Conservation (phyloP, 1,140 invertebrate genomes). For the Drosophila triauraria region DNA sequence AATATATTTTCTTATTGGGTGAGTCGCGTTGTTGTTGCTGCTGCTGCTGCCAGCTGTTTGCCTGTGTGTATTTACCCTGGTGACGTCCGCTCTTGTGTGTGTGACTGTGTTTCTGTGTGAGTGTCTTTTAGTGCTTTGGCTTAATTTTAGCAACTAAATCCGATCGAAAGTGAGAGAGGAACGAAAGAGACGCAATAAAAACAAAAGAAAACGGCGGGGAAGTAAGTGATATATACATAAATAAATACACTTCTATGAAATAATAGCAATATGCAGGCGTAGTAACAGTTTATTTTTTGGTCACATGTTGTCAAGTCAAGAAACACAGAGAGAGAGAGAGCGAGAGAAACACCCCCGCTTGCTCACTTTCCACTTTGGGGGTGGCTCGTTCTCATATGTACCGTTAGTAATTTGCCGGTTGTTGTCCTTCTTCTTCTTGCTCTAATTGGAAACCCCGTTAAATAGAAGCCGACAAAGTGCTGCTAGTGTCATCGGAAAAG, state of each 20-base stretch:
- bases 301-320: slow-evolving; percentile 44
- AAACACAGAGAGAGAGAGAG: slow-evolving; percentile 4
- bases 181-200: slow-evolving; percentile 16
- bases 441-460: slow-evolving; percentile 8
- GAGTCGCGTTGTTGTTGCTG: slow-evolving; percentile 54
- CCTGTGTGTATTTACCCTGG: slow-evolving; percentile 53
- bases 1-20: slow-evolving; percentile 68
- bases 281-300: slow-evolving; percentile 7
- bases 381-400: slow-evolving; percentile 53
- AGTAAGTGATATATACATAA: slow-evolving; percentile 35
- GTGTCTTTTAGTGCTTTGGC: slow-evolving; percentile 25
- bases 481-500: not conserved
- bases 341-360: slow-evolving; percentile 51
- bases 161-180: slow-evolving; percentile 65
- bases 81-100: slow-evolving; percentile 34
- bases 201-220: slow-evolving; percentile 9
- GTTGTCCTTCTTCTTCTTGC: slow-evolving; percentile 41
- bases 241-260: not conserved
- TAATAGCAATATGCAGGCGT: slow-evolving; percentile 16
- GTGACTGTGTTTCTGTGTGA: slow-evolving; percentile 20
- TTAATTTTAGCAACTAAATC: slow-evolving; percentile 74
- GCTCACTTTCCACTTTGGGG: slow-evolving; percentile 16
- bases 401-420: slow-evolving; percentile 73
- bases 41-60: slow-evolving; percentile 71
- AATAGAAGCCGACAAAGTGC: slow-evolving; percentile 44